A percentile compares a stretch with the other conserved stretches of the same genome.
These are phyloP conservation scores for Busseola fusca DNA, from an alignment of 2,888 invertebrate genomes.

Conservation along the genomic window DNA sequence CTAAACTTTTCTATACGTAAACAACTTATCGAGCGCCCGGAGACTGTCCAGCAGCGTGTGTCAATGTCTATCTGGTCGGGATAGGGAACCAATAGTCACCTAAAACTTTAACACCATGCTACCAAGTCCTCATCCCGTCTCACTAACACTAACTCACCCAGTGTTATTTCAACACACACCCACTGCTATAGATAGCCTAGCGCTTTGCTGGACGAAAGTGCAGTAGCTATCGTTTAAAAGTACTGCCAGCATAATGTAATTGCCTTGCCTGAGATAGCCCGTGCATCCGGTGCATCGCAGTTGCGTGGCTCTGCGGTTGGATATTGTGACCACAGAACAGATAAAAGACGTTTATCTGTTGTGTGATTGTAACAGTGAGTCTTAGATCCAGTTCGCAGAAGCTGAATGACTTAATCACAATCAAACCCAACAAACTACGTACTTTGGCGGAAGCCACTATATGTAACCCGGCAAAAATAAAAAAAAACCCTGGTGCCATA, in stretches of 20 bases:
- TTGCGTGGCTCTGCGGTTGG: neutral
- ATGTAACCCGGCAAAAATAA: too few relatives aligned
- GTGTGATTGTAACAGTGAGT: too few relatives aligned
- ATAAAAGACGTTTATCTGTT: too few relatives aligned
- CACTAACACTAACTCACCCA: neutral
- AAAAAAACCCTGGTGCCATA: too few relatives aligned
- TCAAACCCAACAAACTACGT: too few relatives aligned
- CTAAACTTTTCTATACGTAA: too few relatives aligned
- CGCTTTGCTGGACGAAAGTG: neutral
- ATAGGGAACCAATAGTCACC: neutral
- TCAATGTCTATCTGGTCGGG: neutral
- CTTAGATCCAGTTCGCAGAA: constrained; percentile 12
- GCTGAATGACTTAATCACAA: too few relatives aligned
- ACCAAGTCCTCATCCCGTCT: neutral
- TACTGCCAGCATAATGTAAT: neutral
- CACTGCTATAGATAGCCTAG: neutral
- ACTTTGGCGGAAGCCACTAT: too few relatives aligned
- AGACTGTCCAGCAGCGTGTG: too few relatives aligned
- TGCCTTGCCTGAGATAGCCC: neutral
- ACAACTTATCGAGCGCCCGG: too few relatives aligned
- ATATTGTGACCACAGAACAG: too few relatives aligned
- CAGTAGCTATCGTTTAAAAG: neutral
- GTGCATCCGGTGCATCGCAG: neutral
- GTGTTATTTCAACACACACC: neutral
- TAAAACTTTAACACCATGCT: neutral